Evolutionary conservation across 2,888 invertebrate genomes (phyloP), one percentile per base, ranked within the genome.

Genomic region (Candidula unifasciata): DNA sequence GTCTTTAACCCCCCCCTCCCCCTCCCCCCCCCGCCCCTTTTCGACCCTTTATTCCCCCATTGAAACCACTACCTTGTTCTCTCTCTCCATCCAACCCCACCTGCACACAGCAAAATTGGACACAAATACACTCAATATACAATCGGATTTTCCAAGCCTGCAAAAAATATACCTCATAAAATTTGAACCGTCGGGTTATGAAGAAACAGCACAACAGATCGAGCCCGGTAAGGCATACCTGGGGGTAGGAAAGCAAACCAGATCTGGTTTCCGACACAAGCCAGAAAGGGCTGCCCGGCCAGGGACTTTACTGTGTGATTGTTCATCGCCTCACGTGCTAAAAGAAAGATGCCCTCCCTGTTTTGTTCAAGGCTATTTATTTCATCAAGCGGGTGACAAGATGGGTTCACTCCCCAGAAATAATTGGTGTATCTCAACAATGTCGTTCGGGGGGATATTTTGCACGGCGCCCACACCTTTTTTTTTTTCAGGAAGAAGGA

Each of bases 331-430:
- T 24, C 52, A 52, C 44, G 73, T 52, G 52, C 73, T 8, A 24
- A 52, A 74, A 74, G 52, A 74, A 44, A 74, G 52, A n/a, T 27
- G 27, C 73, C 52, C 27, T 44, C 27, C 52, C 52, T 74, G 44
- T 44, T 44, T 74, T 74, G 73, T 74, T 52, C 73, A 74, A 27
- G 24, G 44, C 73, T 52, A 74, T 74, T 74, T 44, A 74, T 74
- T 52, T 74, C 73, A 74, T 74, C 52, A 44, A 74, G 27, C 27
- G 44, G 27, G 73, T 74, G 73, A 74, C 73, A 74, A 74, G 73
- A 27, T 74, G 3, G 27, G 52, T n/a, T 6, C 27, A 74, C 52
- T 74, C 52, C 73, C 73, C 73, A 52, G 52, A 74, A 52, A 52
- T 74, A 74, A 74, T 52, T 74, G 73, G 37, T 27, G 44, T 52